Evolutionary conservation across 1,140 invertebrate genomes (phyloP).

Genomic region (Agrypnia vestita): DNA sequence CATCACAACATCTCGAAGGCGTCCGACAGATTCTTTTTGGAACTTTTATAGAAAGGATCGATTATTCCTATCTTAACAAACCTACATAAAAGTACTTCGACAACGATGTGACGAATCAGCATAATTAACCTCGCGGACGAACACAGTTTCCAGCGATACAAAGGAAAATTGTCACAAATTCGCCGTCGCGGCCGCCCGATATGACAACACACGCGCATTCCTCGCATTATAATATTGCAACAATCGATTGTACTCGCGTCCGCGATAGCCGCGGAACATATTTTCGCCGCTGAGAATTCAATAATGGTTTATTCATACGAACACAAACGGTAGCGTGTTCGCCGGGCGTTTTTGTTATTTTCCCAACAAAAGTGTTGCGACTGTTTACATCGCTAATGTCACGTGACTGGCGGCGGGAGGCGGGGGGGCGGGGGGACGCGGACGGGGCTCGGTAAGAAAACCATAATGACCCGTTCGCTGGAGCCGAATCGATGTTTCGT

Average conservation of each 20-base stretch:
- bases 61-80: too few species aligned
- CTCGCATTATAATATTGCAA: conserved; percentile 15
- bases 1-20: too few species aligned
- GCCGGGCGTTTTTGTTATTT: conserved; percentile 41
- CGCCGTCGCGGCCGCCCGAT: too few species aligned
- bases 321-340: conserved; percentile 39
- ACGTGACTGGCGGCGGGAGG: conserved; percentile 6
- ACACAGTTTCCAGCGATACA: too few species aligned
- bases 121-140: too few species aligned
- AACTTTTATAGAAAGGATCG: too few species aligned
- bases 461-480: conserved; percentile 28
- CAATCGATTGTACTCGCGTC: conserved; percentile 25
- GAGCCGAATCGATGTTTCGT: conserved; percentile 25
- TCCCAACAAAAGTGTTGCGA: conserved; percentile 18
- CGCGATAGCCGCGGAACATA: conserved; percentile 7
- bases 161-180: too few species aligned
- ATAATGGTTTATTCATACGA: conserved; percentile 41
- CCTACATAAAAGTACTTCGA: too few species aligned
- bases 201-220: too few species aligned
- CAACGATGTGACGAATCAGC: too few species aligned
- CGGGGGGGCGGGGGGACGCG: not conserved
- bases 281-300: conserved; percentile 24
- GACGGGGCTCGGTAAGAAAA: conserved; percentile 15
- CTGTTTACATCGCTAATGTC: conserved; percentile 43
- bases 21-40: too few species aligned